Percentiles rank a stretch among this genome's conserved stretches.
Evolutionary conservation across 2,797 vertebrate genomes (phyloP).

Genomic region (Hapalemur alaotrensis): DNA sequence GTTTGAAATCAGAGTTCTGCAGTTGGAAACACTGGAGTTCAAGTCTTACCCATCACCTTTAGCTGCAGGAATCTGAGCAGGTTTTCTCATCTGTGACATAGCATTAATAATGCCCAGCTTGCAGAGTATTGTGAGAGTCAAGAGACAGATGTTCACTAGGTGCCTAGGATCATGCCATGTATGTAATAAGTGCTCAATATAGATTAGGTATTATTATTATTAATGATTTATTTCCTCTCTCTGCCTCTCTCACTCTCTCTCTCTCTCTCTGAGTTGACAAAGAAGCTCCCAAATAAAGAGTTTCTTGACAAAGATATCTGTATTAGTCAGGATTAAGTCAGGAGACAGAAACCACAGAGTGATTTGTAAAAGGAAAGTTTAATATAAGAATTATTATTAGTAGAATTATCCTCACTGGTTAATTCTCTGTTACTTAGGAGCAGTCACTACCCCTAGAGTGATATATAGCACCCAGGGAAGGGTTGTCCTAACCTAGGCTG

Average conservation of each 20-base stretch:
- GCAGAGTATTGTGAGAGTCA: not conserved
- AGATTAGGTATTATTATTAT: not conserved
- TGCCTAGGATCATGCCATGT: not conserved
- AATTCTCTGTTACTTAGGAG: not conserved
- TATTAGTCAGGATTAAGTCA: not conserved
- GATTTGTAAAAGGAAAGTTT: not conserved
- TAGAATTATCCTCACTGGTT: not conserved
- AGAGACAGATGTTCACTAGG: not conserved
- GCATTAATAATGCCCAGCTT: not conserved
- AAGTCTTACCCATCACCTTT: not conserved
- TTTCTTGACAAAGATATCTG: no score
- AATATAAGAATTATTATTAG: not conserved
- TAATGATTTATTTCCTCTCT: not conserved
- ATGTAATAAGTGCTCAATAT: not conserved
- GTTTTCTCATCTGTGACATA: not conserved
- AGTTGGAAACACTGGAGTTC: not conserved
- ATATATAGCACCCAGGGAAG: not conserved
- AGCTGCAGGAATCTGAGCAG: not conserved
- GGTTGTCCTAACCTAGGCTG: not conserved
- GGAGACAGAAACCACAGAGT: not conserved
- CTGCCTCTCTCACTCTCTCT: no score
- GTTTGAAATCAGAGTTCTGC: not conserved
- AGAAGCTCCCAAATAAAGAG: no score
- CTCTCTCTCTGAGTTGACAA: no score
- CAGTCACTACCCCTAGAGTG: not conserved